Conservation (phyloP, 2,888 invertebrate genomes). For the Lepidochrysops patricia region DNA sequence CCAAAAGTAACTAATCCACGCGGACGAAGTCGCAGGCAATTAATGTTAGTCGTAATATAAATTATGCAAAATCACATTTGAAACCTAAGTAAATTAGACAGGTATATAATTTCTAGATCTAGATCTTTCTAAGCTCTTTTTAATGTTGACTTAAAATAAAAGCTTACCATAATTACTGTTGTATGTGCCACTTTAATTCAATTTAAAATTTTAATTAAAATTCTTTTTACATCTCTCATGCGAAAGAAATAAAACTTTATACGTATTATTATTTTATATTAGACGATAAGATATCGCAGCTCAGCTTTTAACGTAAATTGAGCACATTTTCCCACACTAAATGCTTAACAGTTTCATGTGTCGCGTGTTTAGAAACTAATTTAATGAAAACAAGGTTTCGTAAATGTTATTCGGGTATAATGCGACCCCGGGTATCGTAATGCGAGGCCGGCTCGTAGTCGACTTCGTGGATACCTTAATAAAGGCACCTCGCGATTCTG, state of each 20-base stretch:
- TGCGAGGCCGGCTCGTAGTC: background rate
- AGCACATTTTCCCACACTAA: constrained; percentile 1
- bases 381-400: constrained; percentile 67
- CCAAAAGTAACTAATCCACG: too few species aligned
- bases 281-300: background rate
- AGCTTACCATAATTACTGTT: background rate
- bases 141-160: background rate
- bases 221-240: background rate
- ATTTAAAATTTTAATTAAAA: background rate
- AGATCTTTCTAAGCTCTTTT: too few species aligned
- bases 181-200: background rate
- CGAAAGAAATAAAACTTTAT: background rate
- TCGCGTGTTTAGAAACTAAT: constrained; percentile 65
- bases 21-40: too few species aligned
- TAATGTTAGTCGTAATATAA: too few species aligned
- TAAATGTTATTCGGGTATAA: constrained; percentile 63
- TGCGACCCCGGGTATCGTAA: constrained; percentile 23
- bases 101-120: too few species aligned
- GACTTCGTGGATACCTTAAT: background rate
- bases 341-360: constrained; percentile 42
- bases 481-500: background rate
- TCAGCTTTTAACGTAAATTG: background rate
- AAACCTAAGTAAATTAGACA: too few species aligned
- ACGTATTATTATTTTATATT: background rate
- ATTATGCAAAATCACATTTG: too few species aligned